Evolutionary conservation across 1,140 invertebrate species (phyloP), one percentile per base, ranked within the genome.

Genomic region (Sinella curviseta): DNA sequence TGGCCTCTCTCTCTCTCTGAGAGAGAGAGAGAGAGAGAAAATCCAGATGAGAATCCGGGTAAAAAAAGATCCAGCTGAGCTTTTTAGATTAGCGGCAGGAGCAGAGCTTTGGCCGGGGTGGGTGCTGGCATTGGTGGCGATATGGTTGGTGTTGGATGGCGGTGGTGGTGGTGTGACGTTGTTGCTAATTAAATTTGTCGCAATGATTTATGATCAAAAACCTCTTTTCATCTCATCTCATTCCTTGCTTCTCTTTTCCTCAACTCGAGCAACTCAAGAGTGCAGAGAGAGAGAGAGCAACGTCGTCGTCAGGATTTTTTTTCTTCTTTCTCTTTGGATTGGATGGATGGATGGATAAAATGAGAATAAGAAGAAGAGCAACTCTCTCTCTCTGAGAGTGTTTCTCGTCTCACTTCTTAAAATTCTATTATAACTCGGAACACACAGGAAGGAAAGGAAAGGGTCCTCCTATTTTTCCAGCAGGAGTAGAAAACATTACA

Each of bases 151-250:
- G 55, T 48, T 4, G 17, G 39, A 48, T 48, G 39, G 17, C 8
- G 55, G 55, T 33, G 26, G 1, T 31, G 65, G 24, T 65, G 65
- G 65, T 70, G 65, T 70, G 65, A 70, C 65, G 65, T 70, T 70
- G 65, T 70, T 82, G 75, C 82, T 82, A 82, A 82, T 82, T 82
- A 82, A 82, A 82, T 82, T 82, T 82, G 82, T 82, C 82, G 77
- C 79, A 73, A 81, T 82, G 82, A 82, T 82, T 82, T 82, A 82
- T 80, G 82, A 82, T 78, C 77, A 70, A 55, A 74, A 28, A 39
- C 33, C 73, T 39, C 77, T 65, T 77, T 79, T 65, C 77, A 76
- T 81, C 78, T 80, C 81, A 79, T 81, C 78, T 81, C 78, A 34
- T 73, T 55, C 74, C 39, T 67, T n/a, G 8, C 60, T 14, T 67